phyloP scores from a whole-genome alignment of 2,888 invertebrate species.

The Hemithea aestivaria region DNA sequence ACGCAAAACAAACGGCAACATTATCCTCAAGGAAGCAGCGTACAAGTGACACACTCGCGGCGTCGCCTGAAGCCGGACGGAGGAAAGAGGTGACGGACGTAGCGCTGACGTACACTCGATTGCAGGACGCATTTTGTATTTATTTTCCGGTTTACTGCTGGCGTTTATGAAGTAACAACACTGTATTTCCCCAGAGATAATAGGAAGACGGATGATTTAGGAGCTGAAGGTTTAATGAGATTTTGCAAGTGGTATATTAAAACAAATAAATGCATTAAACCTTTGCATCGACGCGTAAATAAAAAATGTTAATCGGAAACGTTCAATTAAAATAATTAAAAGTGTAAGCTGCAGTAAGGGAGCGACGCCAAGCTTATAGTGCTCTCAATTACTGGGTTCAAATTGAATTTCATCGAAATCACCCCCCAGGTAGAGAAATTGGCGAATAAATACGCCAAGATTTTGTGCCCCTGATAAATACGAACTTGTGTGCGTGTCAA shows the following conservation, averaged over 20 bases:
- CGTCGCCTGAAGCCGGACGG: neutral
- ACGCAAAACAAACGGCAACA: neutral
- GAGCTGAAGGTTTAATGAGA: neutral
- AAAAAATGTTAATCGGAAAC: constrained; percentile 4
- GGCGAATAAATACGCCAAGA: constrained; percentile 32
- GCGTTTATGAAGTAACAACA: neutral
- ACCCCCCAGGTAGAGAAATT: constrained; percentile 35
- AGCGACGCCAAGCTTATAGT: constrained; percentile 14
- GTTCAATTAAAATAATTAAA: constrained; percentile 10
- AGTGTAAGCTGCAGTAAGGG: constrained; percentile 10
- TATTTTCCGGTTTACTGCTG: constrained; percentile 6
- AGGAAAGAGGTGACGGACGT: constrained; percentile 7
- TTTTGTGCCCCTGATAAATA: constrained; percentile 38
- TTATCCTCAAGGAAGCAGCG: constrained; percentile 6
- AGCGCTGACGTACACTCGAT: neutral
- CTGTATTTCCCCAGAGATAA: too few relatives aligned
- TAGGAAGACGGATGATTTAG: neutral
- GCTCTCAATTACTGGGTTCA: constrained; percentile 24
- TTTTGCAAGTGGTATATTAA: too few relatives aligned
- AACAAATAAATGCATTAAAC: too few relatives aligned
- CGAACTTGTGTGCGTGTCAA: constrained; percentile 43
- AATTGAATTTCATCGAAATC: constrained; percentile 21
- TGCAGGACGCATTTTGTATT: constrained; percentile 7
- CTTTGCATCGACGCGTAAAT: too few relatives aligned
- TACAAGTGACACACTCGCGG: neutral